Percentiles rank a stretch among this genome's conserved stretches.
phyloP scores from a whole-genome alignment of 2,113 vertebrate species.

The Lanius collurio region DNA sequence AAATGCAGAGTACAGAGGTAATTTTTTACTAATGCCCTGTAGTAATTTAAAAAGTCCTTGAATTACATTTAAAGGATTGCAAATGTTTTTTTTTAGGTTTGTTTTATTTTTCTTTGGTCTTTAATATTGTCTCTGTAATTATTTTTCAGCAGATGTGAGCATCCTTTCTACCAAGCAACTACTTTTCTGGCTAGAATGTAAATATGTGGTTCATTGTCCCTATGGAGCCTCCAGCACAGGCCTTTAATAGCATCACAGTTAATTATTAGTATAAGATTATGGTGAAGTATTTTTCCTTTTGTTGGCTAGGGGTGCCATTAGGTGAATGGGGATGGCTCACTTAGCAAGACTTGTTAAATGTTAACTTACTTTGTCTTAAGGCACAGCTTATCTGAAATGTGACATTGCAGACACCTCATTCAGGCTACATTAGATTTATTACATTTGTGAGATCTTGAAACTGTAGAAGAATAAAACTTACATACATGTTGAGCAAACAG shows the following conservation, averaged over 20 bases:
- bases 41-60: not conserved
- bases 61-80: not conserved
- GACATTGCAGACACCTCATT: not conserved
- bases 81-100: not conserved
- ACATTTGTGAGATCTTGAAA: not conserved
- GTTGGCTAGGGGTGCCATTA: not conserved
- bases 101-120: not conserved
- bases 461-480: not conserved
- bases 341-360: not conserved
- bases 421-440: not conserved
- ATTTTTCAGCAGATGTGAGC: not conserved
- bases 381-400: not conserved
- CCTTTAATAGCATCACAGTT: not conserved
- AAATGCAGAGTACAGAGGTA: not conserved
- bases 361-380: not conserved
- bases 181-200: not conserved
- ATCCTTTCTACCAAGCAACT: not conserved
- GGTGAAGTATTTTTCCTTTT: not conserved
- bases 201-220: slow-evolving; percentile 8
- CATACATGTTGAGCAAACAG: not conserved
- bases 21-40: not conserved
- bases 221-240: not conserved
- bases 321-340: not conserved
- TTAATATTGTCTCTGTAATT: not conserved
- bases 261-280: slow-evolving; percentile 18